Evolutionary conservation across 2,113 vertebrate species (phyloP).

Genomic region (Notiomystis cincta): DNA sequence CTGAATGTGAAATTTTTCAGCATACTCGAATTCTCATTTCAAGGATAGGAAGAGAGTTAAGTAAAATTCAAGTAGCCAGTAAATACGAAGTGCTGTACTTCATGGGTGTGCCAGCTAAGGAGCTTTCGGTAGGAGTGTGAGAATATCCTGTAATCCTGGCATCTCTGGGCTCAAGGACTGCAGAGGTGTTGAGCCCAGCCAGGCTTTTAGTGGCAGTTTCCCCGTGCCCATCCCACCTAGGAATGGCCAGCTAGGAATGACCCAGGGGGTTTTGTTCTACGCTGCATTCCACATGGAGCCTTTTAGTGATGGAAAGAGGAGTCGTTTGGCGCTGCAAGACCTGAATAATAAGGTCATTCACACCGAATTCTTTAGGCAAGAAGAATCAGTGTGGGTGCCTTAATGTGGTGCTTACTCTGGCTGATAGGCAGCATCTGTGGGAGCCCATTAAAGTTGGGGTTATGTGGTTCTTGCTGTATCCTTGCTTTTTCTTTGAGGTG

Average conservation of each 20-base stretch:
- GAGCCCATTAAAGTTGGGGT: neutral
- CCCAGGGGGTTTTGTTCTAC: neutral
- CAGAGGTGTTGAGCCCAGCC: neutral
- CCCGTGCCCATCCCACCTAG: neutral
- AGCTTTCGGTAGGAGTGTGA: neutral
- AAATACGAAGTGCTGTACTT: neutral
- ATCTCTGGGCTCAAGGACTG: neutral
- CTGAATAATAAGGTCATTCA: neutral
- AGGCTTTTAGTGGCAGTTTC: neutral
- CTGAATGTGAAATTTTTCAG: neutral
- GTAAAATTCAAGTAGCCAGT: neutral
- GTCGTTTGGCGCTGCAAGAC: neutral
- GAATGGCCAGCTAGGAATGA: neutral
- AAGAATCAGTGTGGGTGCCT: neutral
- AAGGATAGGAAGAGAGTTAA: neutral
- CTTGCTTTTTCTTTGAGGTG: neutral
- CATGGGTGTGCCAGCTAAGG: neutral
- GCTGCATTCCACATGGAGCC: neutral
- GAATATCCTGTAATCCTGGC: neutral
- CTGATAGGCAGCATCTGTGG: neutral
- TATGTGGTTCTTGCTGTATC: neutral
- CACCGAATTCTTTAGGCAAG: neutral
- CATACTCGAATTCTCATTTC: neutral
- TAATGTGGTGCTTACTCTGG: neutral
- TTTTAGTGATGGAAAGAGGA: constrained; percentile 7